Base-by-base conservation (phyloP, 1,140 invertebrate genomes). In the Luehdorfia chinensis region DNA sequence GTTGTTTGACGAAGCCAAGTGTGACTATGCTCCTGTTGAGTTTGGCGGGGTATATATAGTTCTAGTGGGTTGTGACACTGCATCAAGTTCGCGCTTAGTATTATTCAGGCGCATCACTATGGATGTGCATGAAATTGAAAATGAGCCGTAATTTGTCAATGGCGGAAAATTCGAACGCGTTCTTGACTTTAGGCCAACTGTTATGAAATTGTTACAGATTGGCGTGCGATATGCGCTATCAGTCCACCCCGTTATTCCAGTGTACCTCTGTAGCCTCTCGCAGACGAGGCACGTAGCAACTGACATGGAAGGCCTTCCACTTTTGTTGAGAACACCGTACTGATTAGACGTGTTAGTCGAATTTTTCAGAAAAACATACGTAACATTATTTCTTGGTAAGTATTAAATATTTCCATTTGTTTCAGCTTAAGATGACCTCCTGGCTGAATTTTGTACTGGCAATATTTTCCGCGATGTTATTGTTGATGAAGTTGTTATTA, bases 81-180 rank as follows among this genome's bases (percentile, higher is more conserved):
- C 55, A 11, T 63, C 68, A 75, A 79, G 73, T 72, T 71, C 63
- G 58, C 58, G 53, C 46, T 84, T 84, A 73, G 80, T 80, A 84
- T 84, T 78, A 64, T 73, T 45, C 51, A 25, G 63, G 61, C 75
- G 74, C 70, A 69, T 73, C 74, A 68, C 55, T 72, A 64, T 47
- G 64, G 63, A 76, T 81, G 77, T 80, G 80, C 63, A 55, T 61
- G 77, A 62, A 80, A 81, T 79, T 78, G 61, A 45, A 77, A 83
- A 84, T 84, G 75, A 84, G 80, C 53, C 63, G 61, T 65, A 78
- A 66, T 80, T 80, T 78, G 76, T 75, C 68, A 84, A 75, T 71
- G 72, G 68, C 66, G 72, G 74, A 78, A 76, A 78, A 80, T 73
- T 67, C 58, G 58, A 61, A 62, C 57, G 62, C 55, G 70, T 71